Evolutionary conservation across 2,797 vertebrate genomes (phyloP).

Genomic region (Mormyrops boulengeri): DNA sequence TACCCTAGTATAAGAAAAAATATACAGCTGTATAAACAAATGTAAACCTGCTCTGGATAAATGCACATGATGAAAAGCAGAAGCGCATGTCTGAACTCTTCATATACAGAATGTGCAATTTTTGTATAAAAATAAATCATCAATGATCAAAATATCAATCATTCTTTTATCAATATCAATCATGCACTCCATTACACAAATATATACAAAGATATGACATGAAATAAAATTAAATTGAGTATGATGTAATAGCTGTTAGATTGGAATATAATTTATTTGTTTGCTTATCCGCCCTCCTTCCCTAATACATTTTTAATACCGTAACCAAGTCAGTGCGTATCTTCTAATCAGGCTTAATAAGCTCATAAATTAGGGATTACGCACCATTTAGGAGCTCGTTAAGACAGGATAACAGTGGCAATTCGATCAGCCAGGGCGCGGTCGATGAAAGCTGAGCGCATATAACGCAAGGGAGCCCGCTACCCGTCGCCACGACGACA

Average conservation of each 20-base stretch:
- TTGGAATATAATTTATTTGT: neutral
- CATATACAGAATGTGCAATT: neutral
- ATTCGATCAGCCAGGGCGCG: neutral
- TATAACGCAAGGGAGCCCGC: neutral
- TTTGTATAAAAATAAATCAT: neutral
- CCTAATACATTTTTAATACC: neutral
- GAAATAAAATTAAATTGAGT: neutral
- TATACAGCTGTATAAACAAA: neutral
- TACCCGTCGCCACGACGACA: neutral
- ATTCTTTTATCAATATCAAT: neutral
- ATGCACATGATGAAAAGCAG: neutral
- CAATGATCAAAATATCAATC: neutral
- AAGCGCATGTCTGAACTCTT: neutral
- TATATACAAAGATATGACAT: neutral
- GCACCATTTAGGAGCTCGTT: neutral
- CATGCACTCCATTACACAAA: neutral
- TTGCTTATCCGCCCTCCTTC: neutral
- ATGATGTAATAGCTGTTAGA: neutral
- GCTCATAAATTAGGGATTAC: neutral
- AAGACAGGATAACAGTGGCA: neutral
- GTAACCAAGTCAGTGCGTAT: neutral
- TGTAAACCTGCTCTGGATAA: neutral
- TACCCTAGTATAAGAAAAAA: neutral
- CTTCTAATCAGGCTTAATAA: neutral
- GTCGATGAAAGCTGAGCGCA: neutral